Conservation (phyloP, 1,140 invertebrate species). For the Macrostomum lignano region DNA sequence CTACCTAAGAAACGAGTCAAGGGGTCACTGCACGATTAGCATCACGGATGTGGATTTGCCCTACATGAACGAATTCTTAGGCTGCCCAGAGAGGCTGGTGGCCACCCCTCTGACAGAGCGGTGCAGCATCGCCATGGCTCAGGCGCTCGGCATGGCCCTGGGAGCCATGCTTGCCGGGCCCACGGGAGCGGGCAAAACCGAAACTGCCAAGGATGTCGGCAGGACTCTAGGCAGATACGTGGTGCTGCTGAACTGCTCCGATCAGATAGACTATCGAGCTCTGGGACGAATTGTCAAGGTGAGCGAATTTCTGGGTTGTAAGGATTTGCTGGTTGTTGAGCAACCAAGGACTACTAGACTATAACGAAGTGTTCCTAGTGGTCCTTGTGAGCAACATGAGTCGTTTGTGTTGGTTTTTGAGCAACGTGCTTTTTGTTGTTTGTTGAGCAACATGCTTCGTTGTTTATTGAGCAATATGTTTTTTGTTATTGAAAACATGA, state of each 20-base stretch:
- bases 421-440: too few species aligned
- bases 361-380: too few species aligned
- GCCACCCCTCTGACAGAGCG: constrained; percentile 82
- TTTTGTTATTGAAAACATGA: too few species aligned
- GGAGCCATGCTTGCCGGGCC: constrained; percentile 76
- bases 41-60: constrained; percentile 77
- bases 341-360: too few species aligned
- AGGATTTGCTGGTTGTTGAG: too few species aligned
- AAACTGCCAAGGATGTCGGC: constrained; percentile 90
- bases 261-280: constrained; percentile 86
- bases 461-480: too few species aligned
- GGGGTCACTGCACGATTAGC: constrained; percentile 60
- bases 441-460: too few species aligned
- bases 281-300: constrained; percentile 66
- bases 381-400: too few species aligned
- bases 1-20: constrained; percentile 81
- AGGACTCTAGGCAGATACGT: constrained; percentile 86
- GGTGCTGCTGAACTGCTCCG: constrained; percentile 88
- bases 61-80: constrained; percentile 87
- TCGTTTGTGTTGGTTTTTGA: too few species aligned
- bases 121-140: constrained; percentile 83
- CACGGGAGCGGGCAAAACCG: constrained; percentile 80
- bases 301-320: too few species aligned
- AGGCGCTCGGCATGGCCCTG: constrained; percentile 76
- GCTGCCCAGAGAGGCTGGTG: constrained; percentile 72